Evolutionary conservation across 2,888 invertebrate species (phyloP).

Genomic region (Drosophila yooni): DNA sequence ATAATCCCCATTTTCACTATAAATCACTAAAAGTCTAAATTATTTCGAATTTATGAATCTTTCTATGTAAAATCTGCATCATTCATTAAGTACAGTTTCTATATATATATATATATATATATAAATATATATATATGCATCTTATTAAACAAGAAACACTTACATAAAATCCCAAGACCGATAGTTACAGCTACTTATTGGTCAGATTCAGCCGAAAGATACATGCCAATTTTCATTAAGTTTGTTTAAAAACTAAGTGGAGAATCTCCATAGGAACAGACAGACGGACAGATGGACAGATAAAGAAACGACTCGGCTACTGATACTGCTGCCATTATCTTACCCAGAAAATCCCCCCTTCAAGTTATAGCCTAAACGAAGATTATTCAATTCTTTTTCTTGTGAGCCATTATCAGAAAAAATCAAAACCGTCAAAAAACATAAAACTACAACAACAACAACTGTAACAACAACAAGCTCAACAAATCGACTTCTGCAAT

Average conservation of each 20-base stretch:
- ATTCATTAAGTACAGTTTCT: conserved; percentile 1
- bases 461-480: conserved; percentile 24
- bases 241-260: neutral
- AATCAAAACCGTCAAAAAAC: conserved; percentile 46
- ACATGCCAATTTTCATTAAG: neutral
- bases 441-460: conserved; percentile 30
- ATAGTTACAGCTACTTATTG: too few relatives aligned
- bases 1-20: neutral
- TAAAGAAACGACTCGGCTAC: neutral
- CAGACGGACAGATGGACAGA: neutral
- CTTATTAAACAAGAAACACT: too few relatives aligned
- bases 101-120: neutral
- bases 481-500: conserved; percentile 14
- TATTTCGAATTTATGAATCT: conserved; percentile 7
- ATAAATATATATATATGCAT: too few relatives aligned
- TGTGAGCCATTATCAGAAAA: conserved; percentile 66
- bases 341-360: too few relatives aligned
- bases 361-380: conserved; percentile 21
- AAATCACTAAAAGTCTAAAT: conserved; percentile 6
- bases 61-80: conserved; percentile 20
- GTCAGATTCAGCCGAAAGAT: too few relatives aligned
- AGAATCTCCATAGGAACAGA: neutral
- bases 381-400: conserved; percentile 53
- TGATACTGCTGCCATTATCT: neutral
- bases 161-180: too few relatives aligned